Evolutionary conservation across 1,140 invertebrate genomes (phyloP).

Genomic region (Lordiphosa clarofinis): DNA sequence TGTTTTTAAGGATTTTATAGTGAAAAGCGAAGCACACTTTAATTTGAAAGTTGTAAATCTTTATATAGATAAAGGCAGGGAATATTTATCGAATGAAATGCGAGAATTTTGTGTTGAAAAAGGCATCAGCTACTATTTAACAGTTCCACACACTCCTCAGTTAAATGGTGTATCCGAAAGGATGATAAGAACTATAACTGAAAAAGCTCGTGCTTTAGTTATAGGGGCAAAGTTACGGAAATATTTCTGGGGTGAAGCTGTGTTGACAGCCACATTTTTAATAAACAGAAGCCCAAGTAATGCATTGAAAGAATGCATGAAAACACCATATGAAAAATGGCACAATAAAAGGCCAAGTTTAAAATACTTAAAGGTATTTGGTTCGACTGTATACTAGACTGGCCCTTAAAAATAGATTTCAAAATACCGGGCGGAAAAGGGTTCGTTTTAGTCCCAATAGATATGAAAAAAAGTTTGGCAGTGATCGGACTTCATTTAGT

Average conservation of each 20-base stretch:
- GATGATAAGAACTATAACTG: background rate
- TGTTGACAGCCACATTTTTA: slow-evolving; percentile 22
- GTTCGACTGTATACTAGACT: slow-evolving; percentile 1
- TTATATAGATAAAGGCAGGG: slow-evolving; percentile 27
- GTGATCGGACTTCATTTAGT: no score
- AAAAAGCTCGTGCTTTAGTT: background rate
- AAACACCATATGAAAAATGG: slow-evolving; percentile 9
- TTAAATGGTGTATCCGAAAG: slow-evolving; percentile 6
- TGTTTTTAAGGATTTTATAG: slow-evolving; percentile 70
- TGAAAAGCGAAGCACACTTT: slow-evolving; percentile 39
- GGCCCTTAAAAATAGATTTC: no score
- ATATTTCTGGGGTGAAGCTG: slow-evolving; percentile 22
- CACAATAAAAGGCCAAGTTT: slow-evolving; percentile 10
- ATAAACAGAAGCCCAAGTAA: slow-evolving; percentile 17
- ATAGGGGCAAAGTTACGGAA: slow-evolving; percentile 12
- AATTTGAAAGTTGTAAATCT: slow-evolving; percentile 75
- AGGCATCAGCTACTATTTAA: background rate
- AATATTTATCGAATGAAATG: slow-evolving; percentile 8
- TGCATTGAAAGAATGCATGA: slow-evolving; percentile 2
- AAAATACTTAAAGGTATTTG: slow-evolving; percentile 18
- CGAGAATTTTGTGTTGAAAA: slow-evolving; percentile 2
- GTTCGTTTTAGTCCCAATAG: no score
- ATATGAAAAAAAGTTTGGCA: no score
- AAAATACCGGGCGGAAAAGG: no score
- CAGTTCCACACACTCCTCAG: background rate